Percentiles rank a stretch among this genome's conserved stretches.
These are phyloP conservation scores for Dryas iulia DNA, from an alignment of 1,140 invertebrate genomes.

Conservation along the genomic window DNA sequence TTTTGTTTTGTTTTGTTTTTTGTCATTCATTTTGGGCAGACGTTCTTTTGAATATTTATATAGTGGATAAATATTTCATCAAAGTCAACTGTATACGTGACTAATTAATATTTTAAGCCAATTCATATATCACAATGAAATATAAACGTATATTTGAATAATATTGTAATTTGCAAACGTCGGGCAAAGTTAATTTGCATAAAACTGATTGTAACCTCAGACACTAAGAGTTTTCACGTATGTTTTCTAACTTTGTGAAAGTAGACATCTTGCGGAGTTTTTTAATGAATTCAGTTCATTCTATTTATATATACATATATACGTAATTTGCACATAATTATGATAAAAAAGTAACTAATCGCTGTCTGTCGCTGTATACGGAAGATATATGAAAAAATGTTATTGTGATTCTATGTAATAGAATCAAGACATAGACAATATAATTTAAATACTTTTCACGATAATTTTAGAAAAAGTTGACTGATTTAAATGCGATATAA, in stretches of 20 bases:
- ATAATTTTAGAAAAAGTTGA: too few species aligned
- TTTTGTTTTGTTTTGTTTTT: neutral
- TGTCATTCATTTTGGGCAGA: neutral
- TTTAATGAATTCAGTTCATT: neutral
- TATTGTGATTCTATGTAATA: too few species aligned
- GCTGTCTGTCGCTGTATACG: too few species aligned
- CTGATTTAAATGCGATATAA: too few species aligned
- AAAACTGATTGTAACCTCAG: slow-evolving; percentile 19
- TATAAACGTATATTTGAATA: slow-evolving; percentile 19
- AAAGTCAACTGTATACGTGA: slow-evolving; percentile 15
- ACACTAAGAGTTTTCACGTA: slow-evolving; percentile 20
- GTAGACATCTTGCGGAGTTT: neutral
- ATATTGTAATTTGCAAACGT: slow-evolving; percentile 26
- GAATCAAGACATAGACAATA: too few species aligned
- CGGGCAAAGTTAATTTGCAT: slow-evolving; percentile 18
- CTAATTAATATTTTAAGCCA: slow-evolving; percentile 20
- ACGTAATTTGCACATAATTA: neutral
- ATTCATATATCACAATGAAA: slow-evolving; percentile 10
- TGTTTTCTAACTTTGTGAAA: slow-evolving; percentile 9
- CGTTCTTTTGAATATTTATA: neutral
- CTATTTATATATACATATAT: neutral
- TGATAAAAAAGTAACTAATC: too few species aligned
- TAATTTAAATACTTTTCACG: too few species aligned
- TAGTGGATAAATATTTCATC: neutral
- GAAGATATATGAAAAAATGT: too few species aligned